A percentile compares a stretch with the other conserved stretches of the same genome.
Conservation (phyloP, 2,113 vertebrate species). For the Ceratotherium simum region DNA sequence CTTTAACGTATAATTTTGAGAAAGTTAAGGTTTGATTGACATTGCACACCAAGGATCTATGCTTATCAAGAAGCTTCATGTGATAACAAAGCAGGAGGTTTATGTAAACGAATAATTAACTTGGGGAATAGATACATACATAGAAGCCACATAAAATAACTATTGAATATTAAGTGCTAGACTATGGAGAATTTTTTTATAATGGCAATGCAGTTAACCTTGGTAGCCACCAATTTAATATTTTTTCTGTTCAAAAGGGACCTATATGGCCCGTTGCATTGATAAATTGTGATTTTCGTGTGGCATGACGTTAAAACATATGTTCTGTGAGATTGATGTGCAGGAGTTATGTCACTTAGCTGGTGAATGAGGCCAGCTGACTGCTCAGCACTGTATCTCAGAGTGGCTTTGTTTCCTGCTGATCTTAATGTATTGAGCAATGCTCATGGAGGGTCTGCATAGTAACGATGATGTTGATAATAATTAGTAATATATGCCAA, state of each 20-base stretch:
- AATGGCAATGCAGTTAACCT: not conserved
- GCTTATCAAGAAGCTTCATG: not conserved
- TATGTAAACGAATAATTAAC: not conserved
- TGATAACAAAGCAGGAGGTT: constrained; percentile 17
- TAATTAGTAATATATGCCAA: not conserved
- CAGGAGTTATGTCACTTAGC: not conserved
- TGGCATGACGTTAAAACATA: not conserved
- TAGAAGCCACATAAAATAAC: constrained; percentile 25
- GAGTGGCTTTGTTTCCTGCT: not conserved
- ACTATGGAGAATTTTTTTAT: not conserved
- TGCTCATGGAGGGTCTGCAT: not conserved
- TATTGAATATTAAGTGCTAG: not conserved
- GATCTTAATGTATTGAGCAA: not conserved
- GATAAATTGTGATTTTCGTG: not conserved
- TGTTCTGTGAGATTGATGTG: not conserved
- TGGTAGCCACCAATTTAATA: not conserved
- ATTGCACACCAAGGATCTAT: not conserved
- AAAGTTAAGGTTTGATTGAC: not conserved
- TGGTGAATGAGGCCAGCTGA: not conserved
- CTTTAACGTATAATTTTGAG: not conserved
- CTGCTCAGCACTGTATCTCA: not conserved
- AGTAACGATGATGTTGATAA: not conserved
- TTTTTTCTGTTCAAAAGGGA: not conserved
- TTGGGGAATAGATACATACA: not conserved
- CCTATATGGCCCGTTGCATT: not conserved